phyloP scores from a whole-genome alignment of 2,113 vertebrate species.

The Rhabdomys dilectus region DNA sequence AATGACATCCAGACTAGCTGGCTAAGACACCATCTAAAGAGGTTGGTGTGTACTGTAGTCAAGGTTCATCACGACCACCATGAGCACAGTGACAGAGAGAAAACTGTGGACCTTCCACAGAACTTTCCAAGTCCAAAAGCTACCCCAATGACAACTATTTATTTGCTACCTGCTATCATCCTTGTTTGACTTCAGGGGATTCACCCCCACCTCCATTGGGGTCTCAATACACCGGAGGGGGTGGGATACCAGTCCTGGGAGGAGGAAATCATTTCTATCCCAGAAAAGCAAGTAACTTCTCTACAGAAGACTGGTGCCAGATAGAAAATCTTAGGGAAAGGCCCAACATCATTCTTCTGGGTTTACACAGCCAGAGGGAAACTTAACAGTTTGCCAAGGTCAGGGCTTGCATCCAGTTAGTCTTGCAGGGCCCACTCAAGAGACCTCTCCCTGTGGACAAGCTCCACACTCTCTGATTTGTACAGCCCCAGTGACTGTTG shows the following conservation, averaged over 20 bases:
- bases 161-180: neutral
- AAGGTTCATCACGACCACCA: constrained; percentile 66
- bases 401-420: neutral
- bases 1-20: neutral
- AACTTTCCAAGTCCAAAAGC: constrained; percentile 68
- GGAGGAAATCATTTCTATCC: neutral
- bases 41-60: constrained; percentile 70
- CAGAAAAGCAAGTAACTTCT: neutral
- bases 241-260: neutral
- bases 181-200: neutral
- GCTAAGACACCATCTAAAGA: neutral
- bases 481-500: no score
- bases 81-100: constrained; percentile 61
- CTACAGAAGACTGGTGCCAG: neutral
- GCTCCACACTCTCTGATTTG: no score
- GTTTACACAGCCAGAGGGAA: neutral
- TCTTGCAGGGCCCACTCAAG: neutral
- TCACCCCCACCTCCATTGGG: accelerated
- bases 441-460: neutral
- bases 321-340: neutral
- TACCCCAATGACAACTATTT: constrained; percentile 17
- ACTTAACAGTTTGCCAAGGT: neutral
- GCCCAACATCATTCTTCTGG: neutral
- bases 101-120: constrained; percentile 74
- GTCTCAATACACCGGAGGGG: neutral